Base-by-base conservation (phyloP, 23 tunicate genomes). In the Botrylloides violaceus region DNA sequence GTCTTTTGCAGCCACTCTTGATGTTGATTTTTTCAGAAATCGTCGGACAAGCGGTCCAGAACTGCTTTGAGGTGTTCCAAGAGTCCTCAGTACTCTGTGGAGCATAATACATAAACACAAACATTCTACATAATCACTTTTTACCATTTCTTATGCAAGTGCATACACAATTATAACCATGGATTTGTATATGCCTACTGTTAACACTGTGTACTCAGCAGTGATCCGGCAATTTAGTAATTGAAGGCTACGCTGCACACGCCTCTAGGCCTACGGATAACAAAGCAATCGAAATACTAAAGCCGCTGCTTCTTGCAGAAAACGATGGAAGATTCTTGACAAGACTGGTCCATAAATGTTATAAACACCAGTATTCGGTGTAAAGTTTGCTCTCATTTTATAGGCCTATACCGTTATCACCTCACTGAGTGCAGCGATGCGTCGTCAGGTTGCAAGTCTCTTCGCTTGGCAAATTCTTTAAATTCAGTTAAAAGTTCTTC, bases 401-500 rank as follows among this genome's bases (percentile, higher is more conserved):
- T 9, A 58, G 26, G 3, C 12, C 62, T n/a, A n/a, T n/a, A n/a
- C n/a, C 9, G 53, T 7, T 43, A 43, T 43, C 15, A 43, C 53
- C 53, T 43, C 53, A 43, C 12, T 7, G 53, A 43, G 12, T 15
- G 53, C 12, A 43, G 12, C 15, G 53, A 43, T 9, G 15, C 53
- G 9, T 43, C 53, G 15, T 43, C 53, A 43, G 12, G 9, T 43
- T 43, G 53, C 33, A 31, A 21, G 34, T 63, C 70, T 63, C 29
- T 63, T 31, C 36, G 32, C 29, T 28, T 63, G 3, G 70, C 35
- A 9, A 29, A 63, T 63, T 63, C 70, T 9, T 31, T 29, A 33
- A 27, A 63, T 63, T 63, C 70, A 31, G 26, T 31, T 28, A 63
- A 21, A 19, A 63, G 20, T 9, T 63, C 70, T 19, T 63, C 70